Evolutionary conservation across 2,113 vertebrate genomes (phyloP).

Genomic region (Balaeniceps rex): DNA sequence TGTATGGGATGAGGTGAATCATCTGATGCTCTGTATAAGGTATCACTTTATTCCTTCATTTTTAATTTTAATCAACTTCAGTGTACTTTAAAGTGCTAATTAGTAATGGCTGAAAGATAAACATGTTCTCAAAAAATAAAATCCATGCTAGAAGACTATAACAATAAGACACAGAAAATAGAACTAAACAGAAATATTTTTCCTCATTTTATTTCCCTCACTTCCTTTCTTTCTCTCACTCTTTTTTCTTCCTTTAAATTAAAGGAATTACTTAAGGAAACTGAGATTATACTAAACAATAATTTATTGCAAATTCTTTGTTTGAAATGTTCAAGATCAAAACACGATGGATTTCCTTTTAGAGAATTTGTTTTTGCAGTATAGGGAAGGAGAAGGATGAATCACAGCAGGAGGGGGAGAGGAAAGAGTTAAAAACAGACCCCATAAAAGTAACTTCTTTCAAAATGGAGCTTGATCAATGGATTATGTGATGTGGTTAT

Average conservation of each 20-base stretch:
- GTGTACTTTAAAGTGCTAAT: not conserved
- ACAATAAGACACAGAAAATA: not conserved
- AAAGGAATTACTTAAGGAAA: not conserved
- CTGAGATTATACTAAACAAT: not conserved
- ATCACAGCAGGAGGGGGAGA: not conserved
- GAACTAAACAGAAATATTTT: not conserved
- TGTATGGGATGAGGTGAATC: not conserved
- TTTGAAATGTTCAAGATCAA: not conserved
- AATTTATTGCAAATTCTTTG: not conserved
- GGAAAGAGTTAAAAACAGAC: not conserved
- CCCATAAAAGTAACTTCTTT: not conserved
- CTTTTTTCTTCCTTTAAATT: not conserved
- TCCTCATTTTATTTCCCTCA: not conserved
- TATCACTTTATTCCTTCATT: not conserved
- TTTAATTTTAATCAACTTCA: not conserved
- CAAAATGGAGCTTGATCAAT: conserved; percentile 11
- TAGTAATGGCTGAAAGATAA: not conserved
- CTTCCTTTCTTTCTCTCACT: not conserved
- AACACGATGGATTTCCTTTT: not conserved
- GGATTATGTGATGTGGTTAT: not conserved
- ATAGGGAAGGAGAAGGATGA: not conserved
- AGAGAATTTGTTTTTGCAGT: not conserved
- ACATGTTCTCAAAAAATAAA: not conserved
- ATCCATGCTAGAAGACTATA: not conserved
- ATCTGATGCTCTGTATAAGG: not conserved